phyloP scores from a whole-genome alignment of 2,113 vertebrate species.

The Monopterus albus region DNA sequence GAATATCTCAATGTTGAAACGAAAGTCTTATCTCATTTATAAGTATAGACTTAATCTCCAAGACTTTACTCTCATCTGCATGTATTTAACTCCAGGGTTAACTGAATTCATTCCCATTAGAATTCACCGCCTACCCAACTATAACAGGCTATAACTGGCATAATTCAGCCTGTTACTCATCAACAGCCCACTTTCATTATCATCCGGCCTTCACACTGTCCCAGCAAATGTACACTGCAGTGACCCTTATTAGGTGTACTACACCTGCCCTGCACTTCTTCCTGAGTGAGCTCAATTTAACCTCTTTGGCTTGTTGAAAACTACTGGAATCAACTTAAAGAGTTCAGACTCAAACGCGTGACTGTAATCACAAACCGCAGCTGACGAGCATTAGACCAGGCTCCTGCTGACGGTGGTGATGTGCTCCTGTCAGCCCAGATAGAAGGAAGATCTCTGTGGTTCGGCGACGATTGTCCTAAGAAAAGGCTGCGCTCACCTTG shows the following conservation, averaged over 20 bases:
- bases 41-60: constrained; percentile 28
- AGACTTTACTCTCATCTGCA: constrained; percentile 39
- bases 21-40: constrained; percentile 4
- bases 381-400: not conserved
- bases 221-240: not conserved
- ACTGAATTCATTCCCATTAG: constrained; percentile 45
- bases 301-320: constrained; percentile 3
- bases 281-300: constrained; percentile 14
- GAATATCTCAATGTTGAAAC: not conserved
- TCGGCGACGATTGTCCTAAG: not conserved
- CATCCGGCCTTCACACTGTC: constrained; percentile 1
- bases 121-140: constrained; percentile 24
- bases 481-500: constrained; percentile 88
- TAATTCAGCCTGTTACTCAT: constrained; percentile 13
- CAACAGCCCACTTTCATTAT: constrained; percentile 18
- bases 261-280: constrained; percentile 23
- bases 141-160: constrained; percentile 22
- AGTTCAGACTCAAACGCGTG: not conserved
- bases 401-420: constrained; percentile 15
- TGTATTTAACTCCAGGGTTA: constrained; percentile 60
- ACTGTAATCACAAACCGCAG: constrained; percentile 21
- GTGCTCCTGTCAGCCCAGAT: not conserved
- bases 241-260: constrained; percentile 44
- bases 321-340: constrained; percentile 29
- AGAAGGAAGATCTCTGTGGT: not conserved